These are phyloP conservation scores for Xiphophorus hellerii DNA, from an alignment of 2,113 vertebrate genomes.

Conservation along the genomic window DNA sequence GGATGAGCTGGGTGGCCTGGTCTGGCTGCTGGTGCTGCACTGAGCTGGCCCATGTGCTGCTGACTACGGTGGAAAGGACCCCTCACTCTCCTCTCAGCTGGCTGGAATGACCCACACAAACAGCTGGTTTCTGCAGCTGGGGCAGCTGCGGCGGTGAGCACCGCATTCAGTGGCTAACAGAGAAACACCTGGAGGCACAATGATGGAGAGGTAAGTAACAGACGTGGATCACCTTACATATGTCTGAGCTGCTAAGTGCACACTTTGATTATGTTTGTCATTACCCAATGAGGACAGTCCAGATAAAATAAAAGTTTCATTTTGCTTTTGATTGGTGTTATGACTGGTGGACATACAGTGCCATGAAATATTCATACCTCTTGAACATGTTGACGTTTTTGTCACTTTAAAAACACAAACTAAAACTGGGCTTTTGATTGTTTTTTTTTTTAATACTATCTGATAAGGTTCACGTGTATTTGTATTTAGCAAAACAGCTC, in stretches of 20 bases:
- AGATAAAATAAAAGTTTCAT: too few species aligned
- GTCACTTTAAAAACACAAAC: too few species aligned
- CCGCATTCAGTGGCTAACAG: slow-evolving; percentile 22
- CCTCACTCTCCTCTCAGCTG: slow-evolving; percentile 57
- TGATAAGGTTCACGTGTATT: too few species aligned
- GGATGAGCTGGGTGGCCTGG: slow-evolving; percentile 60
- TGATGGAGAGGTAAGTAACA: neutral
- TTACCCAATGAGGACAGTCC: too few species aligned
- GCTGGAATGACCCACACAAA: slow-evolving; percentile 34
- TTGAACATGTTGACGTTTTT: too few species aligned
- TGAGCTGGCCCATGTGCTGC: slow-evolving; percentile 62
- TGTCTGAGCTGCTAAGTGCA: slow-evolving; percentile 8
- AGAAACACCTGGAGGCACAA: slow-evolving; percentile 55
- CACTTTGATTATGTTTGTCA: slow-evolving; percentile 10
- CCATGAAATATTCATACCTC: too few species aligned
- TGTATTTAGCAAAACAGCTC: too few species aligned
- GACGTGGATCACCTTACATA: slow-evolving; percentile 9
- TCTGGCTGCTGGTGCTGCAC: slow-evolving; percentile 38
- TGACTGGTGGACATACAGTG: too few species aligned
- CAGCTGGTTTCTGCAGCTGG: slow-evolving; percentile 60
- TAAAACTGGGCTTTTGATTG: too few species aligned
- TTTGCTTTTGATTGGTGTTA: too few species aligned
- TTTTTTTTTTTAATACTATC: too few species aligned
- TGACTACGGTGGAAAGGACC: slow-evolving; percentile 69
- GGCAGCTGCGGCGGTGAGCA: slow-evolving; percentile 50